Evolutionary conservation across 2,888 invertebrate species (phyloP).

Genomic region (Drosophila pseudotalamancana): DNA sequence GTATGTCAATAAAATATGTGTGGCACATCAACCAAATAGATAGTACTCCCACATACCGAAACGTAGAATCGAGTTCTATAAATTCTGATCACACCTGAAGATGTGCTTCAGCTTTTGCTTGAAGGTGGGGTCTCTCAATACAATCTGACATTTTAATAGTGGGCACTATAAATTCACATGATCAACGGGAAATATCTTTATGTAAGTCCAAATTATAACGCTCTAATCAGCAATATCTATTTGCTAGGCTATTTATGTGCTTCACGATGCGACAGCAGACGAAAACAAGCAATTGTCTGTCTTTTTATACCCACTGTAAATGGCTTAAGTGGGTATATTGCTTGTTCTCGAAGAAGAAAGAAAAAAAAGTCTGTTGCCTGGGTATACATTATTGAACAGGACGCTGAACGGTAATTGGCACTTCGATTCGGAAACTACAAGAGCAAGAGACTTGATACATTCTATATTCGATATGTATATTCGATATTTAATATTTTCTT

Average conservation of each 20-base stretch:
- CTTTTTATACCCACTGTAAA: too few species aligned
- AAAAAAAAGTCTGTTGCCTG: too few species aligned
- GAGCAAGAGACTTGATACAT: too few species aligned
- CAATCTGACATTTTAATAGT: slow-evolving; percentile 20
- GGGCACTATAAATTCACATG: slow-evolving; percentile 36
- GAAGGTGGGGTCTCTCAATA: background rate
- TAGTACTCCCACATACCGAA: slow-evolving; percentile 32
- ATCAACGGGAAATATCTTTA: slow-evolving; percentile 28
- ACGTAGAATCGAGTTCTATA: slow-evolving; percentile 1
- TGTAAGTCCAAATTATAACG: slow-evolving; percentile 27
- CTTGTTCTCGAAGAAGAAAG: too few species aligned
- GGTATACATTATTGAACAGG: too few species aligned
- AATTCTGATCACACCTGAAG: slow-evolving; percentile 24
- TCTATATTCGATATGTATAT: too few species aligned
- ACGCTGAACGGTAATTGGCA: too few species aligned
- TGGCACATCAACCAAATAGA: slow-evolving; percentile 59
- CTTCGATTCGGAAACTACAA: too few species aligned
- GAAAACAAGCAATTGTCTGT: slow-evolving; percentile 24
- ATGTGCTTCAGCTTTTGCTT: slow-evolving; percentile 16
- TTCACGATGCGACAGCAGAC: slow-evolving; percentile 17
- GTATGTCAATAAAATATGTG: slow-evolving; percentile 61
- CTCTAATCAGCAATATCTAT: slow-evolving; percentile 61
- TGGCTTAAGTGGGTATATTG: too few species aligned
- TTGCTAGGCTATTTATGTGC: slow-evolving; percentile 48
- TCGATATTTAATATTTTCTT: too few species aligned